A percentile compares a stretch with the other conserved stretches of the same genome.
These are phyloP conservation scores for Emydura subglobosa DNA, from an alignment of 2,113 vertebrate genomes.

Conservation along the genomic window DNA sequence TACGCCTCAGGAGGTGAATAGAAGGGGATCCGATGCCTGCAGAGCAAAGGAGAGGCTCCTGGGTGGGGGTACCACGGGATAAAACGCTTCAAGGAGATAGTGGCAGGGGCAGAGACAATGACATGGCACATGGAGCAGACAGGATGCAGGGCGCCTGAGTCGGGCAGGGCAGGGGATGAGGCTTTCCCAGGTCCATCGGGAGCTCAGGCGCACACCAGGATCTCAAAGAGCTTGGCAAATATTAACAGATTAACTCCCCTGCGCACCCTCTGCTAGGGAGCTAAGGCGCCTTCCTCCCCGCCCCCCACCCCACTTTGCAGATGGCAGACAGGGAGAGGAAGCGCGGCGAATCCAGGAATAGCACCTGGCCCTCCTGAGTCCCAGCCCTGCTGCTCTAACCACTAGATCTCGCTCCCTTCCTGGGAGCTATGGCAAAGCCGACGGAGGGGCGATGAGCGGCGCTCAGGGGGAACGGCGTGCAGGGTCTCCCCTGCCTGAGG, in stretches of 20 bases:
- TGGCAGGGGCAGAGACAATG: too few relatives aligned
- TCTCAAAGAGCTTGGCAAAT: not conserved
- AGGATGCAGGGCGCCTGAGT: not conserved
- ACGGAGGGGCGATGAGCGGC: not conserved
- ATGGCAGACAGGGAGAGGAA: not conserved
- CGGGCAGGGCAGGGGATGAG: not conserved
- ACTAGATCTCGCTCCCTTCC: not conserved
- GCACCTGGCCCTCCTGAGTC: not conserved
- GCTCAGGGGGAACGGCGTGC: not conserved
- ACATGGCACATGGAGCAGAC: not conserved
- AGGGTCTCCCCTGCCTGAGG: not conserved
- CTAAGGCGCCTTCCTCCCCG: not conserved
- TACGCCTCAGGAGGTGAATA: too few relatives aligned
- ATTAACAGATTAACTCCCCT: not conserved
- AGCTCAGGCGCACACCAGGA: not conserved
- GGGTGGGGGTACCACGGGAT: too few relatives aligned
- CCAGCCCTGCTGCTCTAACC: not conserved
- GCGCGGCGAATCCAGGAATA: not conserved
- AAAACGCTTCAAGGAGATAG: too few relatives aligned
- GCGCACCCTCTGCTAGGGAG: not conserved
- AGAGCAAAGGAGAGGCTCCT: too few relatives aligned
- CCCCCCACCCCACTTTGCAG: not conserved
- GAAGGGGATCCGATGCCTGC: too few relatives aligned
- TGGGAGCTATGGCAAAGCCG: too few relatives aligned
- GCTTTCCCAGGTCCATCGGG: not conserved